phyloP scores from a whole-genome alignment of 2,888 invertebrate genomes.

The Hedychridium roseum region DNA sequence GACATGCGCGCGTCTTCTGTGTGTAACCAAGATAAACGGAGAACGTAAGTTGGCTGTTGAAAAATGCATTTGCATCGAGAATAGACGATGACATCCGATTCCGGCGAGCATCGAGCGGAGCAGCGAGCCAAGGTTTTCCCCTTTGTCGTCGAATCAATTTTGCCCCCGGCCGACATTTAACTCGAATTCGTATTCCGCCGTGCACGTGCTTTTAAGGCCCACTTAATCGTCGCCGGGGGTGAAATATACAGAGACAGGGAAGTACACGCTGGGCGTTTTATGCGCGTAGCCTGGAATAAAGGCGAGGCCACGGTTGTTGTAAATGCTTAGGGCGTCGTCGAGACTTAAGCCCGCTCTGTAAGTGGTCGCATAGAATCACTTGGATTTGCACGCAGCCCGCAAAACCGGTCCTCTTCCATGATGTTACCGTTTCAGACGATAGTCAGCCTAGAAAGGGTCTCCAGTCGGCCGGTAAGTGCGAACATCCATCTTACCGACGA shows the following conservation, averaged over 20 bases:
- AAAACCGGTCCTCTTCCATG: neutral
- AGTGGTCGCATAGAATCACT: slow-evolving; percentile 14
- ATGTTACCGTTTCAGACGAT: slow-evolving; percentile 7
- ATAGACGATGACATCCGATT: too few species aligned
- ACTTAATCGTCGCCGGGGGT: slow-evolving; percentile 28
- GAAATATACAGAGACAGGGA: neutral
- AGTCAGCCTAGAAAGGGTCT: slow-evolving; percentile 22
- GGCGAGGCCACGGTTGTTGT: slow-evolving; percentile 18
- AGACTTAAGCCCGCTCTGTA: slow-evolving; percentile 31
- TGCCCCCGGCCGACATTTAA: neutral
- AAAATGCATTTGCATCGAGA: too few species aligned
- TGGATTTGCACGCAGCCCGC: slow-evolving; percentile 8
- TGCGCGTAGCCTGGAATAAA: neutral
- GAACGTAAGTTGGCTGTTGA: too few species aligned
- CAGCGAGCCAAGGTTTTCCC: too few species aligned
- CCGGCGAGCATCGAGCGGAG: too few species aligned
- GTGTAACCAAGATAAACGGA: too few species aligned
- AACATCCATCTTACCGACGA: slow-evolving; percentile 38
- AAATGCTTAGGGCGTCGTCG: slow-evolving; percentile 29
- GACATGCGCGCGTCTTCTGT: too few species aligned
- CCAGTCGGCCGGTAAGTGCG: slow-evolving; percentile 43
- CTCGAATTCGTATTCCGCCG: slow-evolving; percentile 28
- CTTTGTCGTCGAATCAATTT: neutral
- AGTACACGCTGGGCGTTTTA: neutral
- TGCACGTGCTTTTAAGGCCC: slow-evolving; percentile 28